Percentiles rank a stretch among this genome's conserved stretches.
Evolutionary conservation across 2,888 invertebrate species (phyloP).

Genomic region (Campoplex nolae): DNA sequence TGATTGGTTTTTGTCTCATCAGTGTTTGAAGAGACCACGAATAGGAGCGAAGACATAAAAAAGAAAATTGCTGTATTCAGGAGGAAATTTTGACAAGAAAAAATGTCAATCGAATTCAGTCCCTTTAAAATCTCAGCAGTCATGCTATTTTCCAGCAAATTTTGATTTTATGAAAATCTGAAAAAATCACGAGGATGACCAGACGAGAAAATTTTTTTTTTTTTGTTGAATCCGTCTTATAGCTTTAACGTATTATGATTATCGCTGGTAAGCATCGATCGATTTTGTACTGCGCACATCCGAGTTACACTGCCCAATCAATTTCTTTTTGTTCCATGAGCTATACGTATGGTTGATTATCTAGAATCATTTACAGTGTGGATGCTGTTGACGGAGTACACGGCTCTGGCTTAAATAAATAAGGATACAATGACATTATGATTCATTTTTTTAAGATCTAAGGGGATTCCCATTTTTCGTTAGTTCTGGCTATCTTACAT

Average conservation of each 20-base stretch:
- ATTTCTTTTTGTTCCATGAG: background rate
- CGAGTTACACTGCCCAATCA: conserved; percentile 3
- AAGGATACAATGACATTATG: background rate
- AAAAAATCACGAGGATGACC: background rate
- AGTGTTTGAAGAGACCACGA: background rate
- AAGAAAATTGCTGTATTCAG: background rate
- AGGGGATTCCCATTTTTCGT: conserved; percentile 10
- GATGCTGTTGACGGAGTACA: background rate
- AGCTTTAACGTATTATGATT: background rate
- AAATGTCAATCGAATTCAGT: too few species aligned
- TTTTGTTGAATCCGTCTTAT: background rate
- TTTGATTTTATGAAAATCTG: background rate
- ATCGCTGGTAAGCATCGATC: background rate
- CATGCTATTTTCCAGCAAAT: background rate
- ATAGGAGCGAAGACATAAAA: background rate
- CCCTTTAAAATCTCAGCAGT: background rate
- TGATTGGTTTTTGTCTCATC: background rate
- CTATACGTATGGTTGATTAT: background rate
- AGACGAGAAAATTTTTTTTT: background rate
- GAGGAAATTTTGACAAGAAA: too few species aligned
- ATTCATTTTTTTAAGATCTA: background rate
- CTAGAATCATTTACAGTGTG: background rate
- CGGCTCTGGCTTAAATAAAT: background rate
- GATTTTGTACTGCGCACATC: background rate
- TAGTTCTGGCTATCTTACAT: background rate